A percentile compares a stretch with the other conserved stretches of the same genome.
Conservation (phyloP, 2,113 vertebrate genomes). For the Indicator indicator region DNA sequence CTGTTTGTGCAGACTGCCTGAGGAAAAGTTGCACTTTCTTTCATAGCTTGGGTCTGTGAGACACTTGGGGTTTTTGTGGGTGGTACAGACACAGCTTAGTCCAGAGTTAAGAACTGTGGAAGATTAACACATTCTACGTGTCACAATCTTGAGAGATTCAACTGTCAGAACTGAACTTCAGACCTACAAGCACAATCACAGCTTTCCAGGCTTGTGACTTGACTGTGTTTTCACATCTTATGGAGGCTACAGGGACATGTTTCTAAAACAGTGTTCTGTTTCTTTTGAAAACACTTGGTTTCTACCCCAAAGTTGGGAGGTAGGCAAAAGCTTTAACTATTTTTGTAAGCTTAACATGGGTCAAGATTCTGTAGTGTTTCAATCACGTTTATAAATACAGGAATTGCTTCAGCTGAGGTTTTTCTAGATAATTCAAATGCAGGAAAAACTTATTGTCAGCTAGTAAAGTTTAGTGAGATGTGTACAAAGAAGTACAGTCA, state of each 20-base stretch:
- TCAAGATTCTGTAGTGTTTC: neutral
- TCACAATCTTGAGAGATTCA: neutral
- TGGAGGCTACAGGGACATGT: neutral
- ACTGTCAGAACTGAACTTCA: neutral
- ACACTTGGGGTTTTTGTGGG: neutral
- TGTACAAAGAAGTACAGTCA: neutral
- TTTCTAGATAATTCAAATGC: neutral
- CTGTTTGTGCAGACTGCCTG: fast-evolving
- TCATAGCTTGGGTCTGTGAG: neutral
- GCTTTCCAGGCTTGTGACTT: constrained; percentile 7
- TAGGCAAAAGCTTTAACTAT: neutral
- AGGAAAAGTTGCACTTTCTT: neutral
- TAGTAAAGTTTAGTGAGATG: neutral
- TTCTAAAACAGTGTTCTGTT: neutral
- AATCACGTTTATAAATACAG: neutral
- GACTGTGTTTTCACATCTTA: neutral
- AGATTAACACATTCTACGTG: neutral
- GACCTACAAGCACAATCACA: neutral
- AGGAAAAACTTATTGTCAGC: neutral
- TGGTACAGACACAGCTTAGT: neutral
- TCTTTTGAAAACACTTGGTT: neutral
- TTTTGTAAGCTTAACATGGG: neutral
- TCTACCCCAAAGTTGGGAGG: neutral
- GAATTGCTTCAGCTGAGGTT: neutral
- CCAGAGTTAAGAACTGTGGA: neutral